Conservation (phyloP, 1,140 invertebrate genomes). For the Neodiprion pinetum region DNA sequence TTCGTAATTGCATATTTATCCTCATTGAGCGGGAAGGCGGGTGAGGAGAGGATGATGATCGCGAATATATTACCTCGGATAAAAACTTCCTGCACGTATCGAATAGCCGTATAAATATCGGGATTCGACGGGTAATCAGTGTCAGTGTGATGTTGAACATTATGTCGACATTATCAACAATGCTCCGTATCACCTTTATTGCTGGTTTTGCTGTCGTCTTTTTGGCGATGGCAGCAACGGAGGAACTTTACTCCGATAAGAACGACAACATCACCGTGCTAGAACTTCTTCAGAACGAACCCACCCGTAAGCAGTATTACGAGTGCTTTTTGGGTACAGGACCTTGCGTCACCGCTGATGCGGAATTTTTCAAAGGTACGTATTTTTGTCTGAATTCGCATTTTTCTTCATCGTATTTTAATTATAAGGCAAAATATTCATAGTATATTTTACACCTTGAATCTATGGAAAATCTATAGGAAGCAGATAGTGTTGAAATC, state of each 20-base stretch:
- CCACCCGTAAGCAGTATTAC: slow-evolving; percentile 28
- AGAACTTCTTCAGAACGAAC: slow-evolving; percentile 24
- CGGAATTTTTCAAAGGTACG: slow-evolving; percentile 34
- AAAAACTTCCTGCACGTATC: too few species aligned
- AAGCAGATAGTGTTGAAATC: too few species aligned
- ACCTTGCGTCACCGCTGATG: slow-evolving; percentile 31
- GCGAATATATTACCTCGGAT: too few species aligned
- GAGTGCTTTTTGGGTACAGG: slow-evolving; percentile 26
- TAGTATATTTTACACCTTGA: too few species aligned
- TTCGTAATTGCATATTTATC: too few species aligned
- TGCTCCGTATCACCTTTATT: background rate
- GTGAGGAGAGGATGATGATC: too few species aligned
- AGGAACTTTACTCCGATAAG: slow-evolving; percentile 16
- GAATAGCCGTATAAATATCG: too few species aligned
- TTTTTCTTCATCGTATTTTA: background rate
- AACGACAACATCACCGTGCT: slow-evolving; percentile 35
- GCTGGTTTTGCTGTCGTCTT: background rate
- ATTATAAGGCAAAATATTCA: too few species aligned
- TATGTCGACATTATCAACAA: background rate
- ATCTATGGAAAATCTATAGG: too few species aligned
- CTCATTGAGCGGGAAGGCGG: too few species aligned
- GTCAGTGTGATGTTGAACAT: background rate
- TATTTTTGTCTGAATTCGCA: background rate
- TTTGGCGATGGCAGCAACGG: background rate
- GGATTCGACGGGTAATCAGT: too few species aligned